phyloP scores from a whole-genome alignment of 1,140 invertebrate species.

The Eueides isabella region DNA sequence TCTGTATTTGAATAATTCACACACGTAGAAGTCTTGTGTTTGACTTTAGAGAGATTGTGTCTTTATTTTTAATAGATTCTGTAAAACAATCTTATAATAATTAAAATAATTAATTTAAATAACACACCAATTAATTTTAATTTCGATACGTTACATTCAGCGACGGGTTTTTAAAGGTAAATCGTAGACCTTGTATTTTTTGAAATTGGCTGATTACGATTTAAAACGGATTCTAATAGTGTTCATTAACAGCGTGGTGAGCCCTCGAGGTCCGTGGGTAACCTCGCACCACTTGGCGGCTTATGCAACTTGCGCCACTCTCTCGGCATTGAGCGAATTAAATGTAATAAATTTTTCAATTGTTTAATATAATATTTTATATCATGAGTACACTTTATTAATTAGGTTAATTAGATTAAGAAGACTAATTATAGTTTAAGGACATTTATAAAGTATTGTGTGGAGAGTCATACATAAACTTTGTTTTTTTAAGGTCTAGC shows the following conservation, averaged over 20 bases:
- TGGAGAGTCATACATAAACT: background rate
- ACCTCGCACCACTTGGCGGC: slow-evolving; percentile 74
- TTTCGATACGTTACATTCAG: background rate
- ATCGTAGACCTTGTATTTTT: background rate
- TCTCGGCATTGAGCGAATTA: slow-evolving; percentile 69
- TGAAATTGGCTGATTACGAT: slow-evolving; percentile 25
- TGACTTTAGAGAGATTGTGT: too few relatives aligned
- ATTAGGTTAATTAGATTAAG: slow-evolving; percentile 19
- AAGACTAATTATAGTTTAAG: background rate
- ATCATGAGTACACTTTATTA: slow-evolving; percentile 19
- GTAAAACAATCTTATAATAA: background rate
- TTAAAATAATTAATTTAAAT: background rate
- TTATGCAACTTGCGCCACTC: slow-evolving; percentile 60
- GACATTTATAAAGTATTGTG: background rate
- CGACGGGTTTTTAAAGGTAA: background rate
- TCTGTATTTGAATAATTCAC: too few relatives aligned
- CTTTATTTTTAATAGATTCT: too few relatives aligned
- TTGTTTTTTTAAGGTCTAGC: slow-evolving; percentile 37
- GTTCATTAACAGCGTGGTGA: slow-evolving; percentile 20
- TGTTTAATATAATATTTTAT: slow-evolving; percentile 17
- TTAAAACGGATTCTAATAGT: slow-evolving; percentile 37
- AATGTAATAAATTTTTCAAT: slow-evolving; percentile 31
- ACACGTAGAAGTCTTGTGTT: too few relatives aligned
- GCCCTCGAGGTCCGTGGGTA: slow-evolving; percentile 60
- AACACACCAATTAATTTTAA: background rate